Conservation (phyloP, 2,113 vertebrate species). For the Proteles cristata region DNA sequence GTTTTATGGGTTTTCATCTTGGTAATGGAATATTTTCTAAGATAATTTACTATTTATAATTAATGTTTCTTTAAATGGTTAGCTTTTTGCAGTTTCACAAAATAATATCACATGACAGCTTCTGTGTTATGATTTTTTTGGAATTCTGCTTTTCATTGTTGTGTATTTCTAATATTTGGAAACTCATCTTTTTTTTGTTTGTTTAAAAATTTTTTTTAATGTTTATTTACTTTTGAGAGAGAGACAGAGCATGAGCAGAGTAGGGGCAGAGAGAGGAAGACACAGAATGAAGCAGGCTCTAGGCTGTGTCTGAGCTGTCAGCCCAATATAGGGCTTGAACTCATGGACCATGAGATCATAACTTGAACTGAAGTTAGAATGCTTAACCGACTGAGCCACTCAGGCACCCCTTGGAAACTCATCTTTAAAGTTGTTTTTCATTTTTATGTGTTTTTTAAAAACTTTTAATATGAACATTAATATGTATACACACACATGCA, state of each 20-base stretch:
- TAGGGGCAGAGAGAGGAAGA: no score
- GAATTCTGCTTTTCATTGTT: neutral
- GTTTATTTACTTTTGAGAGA: no score
- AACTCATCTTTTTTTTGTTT: neutral
- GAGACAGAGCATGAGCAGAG: no score
- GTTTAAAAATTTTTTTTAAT: no score
- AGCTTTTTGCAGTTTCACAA: conserved; percentile 49
- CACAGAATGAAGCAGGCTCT: no score
- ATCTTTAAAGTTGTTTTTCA: neutral
- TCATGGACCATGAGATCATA: no score
- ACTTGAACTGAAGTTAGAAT: no score
- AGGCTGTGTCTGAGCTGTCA: no score
- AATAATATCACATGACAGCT: neutral
- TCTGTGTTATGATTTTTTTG: neutral
- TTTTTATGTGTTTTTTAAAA: neutral
- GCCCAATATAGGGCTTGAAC: no score
- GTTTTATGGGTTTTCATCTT: neutral
- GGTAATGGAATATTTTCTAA: conserved; percentile 38
- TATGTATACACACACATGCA: neutral
- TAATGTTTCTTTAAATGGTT: conserved; percentile 10
- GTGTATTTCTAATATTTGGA: neutral
- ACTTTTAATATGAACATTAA: neutral
- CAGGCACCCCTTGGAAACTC: neutral
- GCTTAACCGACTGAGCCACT: no score
- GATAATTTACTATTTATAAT: neutral